Base-by-base conservation (phyloP, 2,888 invertebrate species). In the Endotricha flammealis region DNA sequence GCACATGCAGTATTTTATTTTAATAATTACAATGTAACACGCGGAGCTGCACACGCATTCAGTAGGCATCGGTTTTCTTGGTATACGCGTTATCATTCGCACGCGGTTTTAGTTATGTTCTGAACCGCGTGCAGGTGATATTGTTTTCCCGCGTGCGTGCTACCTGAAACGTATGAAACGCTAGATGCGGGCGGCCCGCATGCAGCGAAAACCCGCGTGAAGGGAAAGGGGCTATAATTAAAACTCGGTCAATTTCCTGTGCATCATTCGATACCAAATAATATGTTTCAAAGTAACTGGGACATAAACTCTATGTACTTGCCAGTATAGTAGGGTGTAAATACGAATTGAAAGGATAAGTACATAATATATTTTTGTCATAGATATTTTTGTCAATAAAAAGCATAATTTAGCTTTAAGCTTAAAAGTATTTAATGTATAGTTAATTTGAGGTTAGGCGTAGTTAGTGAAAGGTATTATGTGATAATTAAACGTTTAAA, bases 341-440 rank as follows among this genome's bases (percentile, higher is more conserved):
- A 63, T 70, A 61, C 49, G 40, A 51, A 52, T 56, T 54, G 53
- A 54, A 54, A 57, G 53, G 57, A 56, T 61, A 56, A 53, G 64
- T 51, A 62, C 57, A 52, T 54, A 43, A 60, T 69, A 73, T 77
- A 71, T 76, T 70, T 75, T 72, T 76, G 64, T 75, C 69, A 68
- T 70, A 66, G 60, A 70, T 76, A 72, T 75, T 73, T 74, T 62
- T 73, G 71, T 72, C 64, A 57, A 66, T 71, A 66, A 70, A 74
- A 59, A 74, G 77, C 79, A 81, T 82, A 82, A 80, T 83, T 73
- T 79, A 80, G 75, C 48, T 66, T 57, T 79, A 81, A 76, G 73
- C 57, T 39, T 65, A 69, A 65, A 60, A 50, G 48, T 66, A 63
- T 48, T 48, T 46, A 57, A 56, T 59, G 54, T 55, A 55, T 64